Evolutionary conservation across 1,140 invertebrate genomes (phyloP).

Genomic region (Solenopsis invicta): DNA sequence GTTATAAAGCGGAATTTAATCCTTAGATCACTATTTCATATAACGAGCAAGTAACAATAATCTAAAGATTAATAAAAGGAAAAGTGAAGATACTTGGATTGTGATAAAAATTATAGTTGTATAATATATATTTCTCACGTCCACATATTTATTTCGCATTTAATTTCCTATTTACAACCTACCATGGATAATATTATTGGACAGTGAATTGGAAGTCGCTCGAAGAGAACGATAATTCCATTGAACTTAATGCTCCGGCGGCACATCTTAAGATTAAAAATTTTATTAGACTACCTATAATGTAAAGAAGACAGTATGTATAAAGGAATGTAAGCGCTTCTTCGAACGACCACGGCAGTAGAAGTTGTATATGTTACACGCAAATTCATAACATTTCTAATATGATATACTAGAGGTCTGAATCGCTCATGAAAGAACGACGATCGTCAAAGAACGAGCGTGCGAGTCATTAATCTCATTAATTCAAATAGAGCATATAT

Average conservation of each 20-base stretch:
- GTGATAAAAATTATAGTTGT: constrained; percentile 58
- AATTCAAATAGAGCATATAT: constrained; percentile 44
- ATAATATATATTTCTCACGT: constrained; percentile 63
- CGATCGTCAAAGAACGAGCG: constrained; percentile 55
- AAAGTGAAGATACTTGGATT: constrained; percentile 5
- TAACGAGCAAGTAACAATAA: constrained; percentile 15
- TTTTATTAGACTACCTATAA: constrained; percentile 38
- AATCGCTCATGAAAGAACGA: constrained; percentile 70
- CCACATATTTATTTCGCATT: constrained; percentile 72
- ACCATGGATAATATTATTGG: constrained; percentile 81
- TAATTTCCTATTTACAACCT: constrained; percentile 82
- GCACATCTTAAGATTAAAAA: constrained; percentile 53
- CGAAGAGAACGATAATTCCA: constrained; percentile 76
- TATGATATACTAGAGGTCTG: constrained; percentile 74
- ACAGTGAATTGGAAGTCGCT: constrained; percentile 78
- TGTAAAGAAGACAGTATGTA: constrained; percentile 62
- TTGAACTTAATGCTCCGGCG: constrained; percentile 48
- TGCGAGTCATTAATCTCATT: constrained; percentile 24
- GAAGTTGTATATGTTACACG: constrained; percentile 75
- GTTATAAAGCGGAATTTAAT: neutral
- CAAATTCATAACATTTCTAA: constrained; percentile 64
- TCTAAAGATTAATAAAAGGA: constrained; percentile 41
- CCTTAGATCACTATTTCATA: neutral
- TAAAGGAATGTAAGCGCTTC: constrained; percentile 72
- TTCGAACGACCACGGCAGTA: constrained; percentile 79